phyloP scores from a whole-genome alignment of 2,113 vertebrate species.

The Petaurus breviceps region DNA sequence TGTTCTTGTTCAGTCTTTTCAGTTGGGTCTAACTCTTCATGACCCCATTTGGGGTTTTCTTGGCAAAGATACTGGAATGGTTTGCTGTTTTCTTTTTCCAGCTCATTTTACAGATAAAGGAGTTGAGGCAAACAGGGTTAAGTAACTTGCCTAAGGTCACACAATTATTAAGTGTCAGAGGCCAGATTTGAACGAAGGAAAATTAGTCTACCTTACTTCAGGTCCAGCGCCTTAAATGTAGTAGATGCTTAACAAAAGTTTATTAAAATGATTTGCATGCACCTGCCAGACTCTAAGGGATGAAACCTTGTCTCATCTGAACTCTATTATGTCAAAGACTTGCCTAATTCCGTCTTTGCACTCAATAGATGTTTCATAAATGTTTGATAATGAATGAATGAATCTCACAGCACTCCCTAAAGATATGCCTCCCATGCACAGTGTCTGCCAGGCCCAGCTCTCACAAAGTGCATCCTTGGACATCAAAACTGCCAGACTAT shows the following conservation, averaged over 20 bases:
- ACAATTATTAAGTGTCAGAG: background rate
- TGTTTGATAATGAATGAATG: background rate
- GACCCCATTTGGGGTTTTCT: background rate
- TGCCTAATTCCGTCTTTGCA: background rate
- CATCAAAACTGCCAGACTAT: background rate
- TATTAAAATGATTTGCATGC: background rate
- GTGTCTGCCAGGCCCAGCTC: background rate
- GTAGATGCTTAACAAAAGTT: background rate
- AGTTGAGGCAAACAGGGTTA: background rate
- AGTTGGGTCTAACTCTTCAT: background rate
- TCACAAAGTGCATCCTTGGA: background rate
- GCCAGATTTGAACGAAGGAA: background rate
- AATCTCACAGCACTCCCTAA: background rate
- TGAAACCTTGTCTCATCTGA: background rate
- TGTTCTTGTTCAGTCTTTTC: background rate
- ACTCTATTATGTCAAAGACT: background rate
- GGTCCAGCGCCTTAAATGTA: background rate
- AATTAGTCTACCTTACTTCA: background rate
- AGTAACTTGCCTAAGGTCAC: background rate
- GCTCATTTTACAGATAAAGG: background rate
- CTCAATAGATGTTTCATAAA: background rate
- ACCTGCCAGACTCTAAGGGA: background rate
- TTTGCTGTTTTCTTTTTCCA: background rate
- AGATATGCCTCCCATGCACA: background rate
- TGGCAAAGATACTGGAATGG: background rate